Conservation (phyloP, 1,140 invertebrate genomes). For the Dendrolimus kikuchii region DNA sequence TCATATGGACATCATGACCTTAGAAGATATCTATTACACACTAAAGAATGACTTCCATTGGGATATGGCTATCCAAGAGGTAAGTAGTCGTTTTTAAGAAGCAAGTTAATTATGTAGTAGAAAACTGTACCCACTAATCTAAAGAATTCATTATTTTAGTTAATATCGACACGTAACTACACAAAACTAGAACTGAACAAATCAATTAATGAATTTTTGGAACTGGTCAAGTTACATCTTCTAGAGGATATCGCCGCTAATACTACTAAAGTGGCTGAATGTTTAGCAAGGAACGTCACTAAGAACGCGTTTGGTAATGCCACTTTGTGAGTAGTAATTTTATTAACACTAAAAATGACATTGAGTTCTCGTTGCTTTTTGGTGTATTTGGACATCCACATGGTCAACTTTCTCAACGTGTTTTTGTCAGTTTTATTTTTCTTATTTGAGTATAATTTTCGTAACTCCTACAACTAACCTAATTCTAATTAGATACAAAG, state of each 20-base stretch:
- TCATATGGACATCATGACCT: conserved; percentile 37
- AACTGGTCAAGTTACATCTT: conserved; percentile 43
- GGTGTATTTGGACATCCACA: too few species aligned
- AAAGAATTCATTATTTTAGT: conserved; percentile 15
- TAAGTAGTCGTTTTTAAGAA: conserved; percentile 17
- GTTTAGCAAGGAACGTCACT: conserved; percentile 34
- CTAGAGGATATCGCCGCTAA: conserved; percentile 40
- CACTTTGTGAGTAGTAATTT: conserved; percentile 38
- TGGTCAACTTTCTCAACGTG: too few species aligned
- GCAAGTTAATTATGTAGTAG: too few species aligned
- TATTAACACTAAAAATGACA: too few species aligned
- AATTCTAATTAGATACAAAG: too few species aligned
- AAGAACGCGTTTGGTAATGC: conserved; percentile 42
- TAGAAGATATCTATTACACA: conserved; percentile 33
- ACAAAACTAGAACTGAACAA: conserved; percentile 61
- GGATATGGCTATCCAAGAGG: conserved; percentile 66
- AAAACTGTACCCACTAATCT: too few species aligned
- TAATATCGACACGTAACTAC: conserved; percentile 56
- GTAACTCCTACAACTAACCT: too few species aligned
- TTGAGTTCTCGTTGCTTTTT: too few species aligned
- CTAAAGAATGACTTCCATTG: conserved; percentile 65
- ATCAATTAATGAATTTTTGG: conserved; percentile 48
- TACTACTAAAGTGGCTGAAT: conserved; percentile 34
- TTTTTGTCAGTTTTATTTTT: too few species aligned
- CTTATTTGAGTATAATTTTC: too few species aligned